A percentile compares a stretch with the other conserved stretches of the same genome.
phyloP scores from a whole-genome alignment of 2,888 invertebrate species.

The Microctonus aethiopoides region DNA sequence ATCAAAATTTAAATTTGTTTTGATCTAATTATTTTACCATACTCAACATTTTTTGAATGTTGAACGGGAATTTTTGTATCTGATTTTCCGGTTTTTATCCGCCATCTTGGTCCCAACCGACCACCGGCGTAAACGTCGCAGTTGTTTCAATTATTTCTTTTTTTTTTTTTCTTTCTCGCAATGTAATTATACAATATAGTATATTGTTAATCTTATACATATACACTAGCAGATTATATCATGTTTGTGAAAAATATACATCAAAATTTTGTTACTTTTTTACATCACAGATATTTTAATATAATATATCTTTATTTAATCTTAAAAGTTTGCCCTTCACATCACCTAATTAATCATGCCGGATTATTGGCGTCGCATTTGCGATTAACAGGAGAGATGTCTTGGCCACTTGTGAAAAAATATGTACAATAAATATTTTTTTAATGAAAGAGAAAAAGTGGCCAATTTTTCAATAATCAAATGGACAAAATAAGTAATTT shows the following conservation, averaged over 20 bases:
- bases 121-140: constrained; percentile 59
- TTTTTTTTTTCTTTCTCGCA: constrained; percentile 31
- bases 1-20: not conserved
- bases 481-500: constrained; percentile 25
- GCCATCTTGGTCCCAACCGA: constrained; percentile 65
- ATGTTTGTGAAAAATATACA: constrained; percentile 68
- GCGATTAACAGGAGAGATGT: constrained; percentile 51
- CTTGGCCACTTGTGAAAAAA: constrained; percentile 39
- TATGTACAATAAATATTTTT: constrained; percentile 7
- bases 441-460: constrained; percentile 13
- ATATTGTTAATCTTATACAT: constrained; percentile 63
- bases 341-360: constrained; percentile 54
- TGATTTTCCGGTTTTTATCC: constrained; percentile 59
- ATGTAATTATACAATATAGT: constrained; percentile 49
- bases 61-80: constrained; percentile 58
- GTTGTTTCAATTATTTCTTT: constrained; percentile 39
- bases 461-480: constrained; percentile 3
- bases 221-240: constrained; percentile 67
- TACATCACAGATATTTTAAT: constrained; percentile 68
- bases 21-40: not conserved
- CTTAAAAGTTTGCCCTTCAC: constrained; percentile 59
- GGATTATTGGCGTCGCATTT: constrained; percentile 54
- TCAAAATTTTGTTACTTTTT: constrained; percentile 68
- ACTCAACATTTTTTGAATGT: too few relatives aligned
- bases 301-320: constrained; percentile 65